phyloP scores from a whole-genome alignment of 2,888 invertebrate species.

The Luperina testacea region DNA sequence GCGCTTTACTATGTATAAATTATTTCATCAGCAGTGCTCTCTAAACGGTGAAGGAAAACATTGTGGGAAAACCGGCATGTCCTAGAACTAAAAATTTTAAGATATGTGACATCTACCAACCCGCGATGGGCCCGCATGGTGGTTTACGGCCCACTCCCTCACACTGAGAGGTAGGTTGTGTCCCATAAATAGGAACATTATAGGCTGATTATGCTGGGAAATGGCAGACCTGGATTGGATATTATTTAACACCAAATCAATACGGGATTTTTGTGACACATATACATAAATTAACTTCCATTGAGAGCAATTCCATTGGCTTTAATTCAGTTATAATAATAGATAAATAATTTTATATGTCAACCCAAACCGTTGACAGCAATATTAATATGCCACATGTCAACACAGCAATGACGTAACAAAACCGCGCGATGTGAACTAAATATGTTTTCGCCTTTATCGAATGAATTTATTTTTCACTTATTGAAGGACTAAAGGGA shows the following conservation, averaged over 20 bases:
- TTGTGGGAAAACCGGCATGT: background rate
- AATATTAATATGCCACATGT: constrained; percentile 12
- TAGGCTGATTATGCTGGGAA: background rate
- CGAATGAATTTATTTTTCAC: constrained; percentile 11
- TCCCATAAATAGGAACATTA: no score
- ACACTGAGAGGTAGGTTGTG: no score
- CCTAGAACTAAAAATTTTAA: background rate
- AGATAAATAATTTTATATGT: constrained; percentile 30
- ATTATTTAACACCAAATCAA: background rate
- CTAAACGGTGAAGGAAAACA: background rate
- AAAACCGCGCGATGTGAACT: constrained; percentile 1
- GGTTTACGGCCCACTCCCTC: background rate
- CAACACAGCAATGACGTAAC: background rate
- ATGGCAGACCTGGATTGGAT: background rate
- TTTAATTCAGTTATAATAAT: constrained; percentile 29
- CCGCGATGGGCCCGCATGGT: background rate
- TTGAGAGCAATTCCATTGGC: background rate
- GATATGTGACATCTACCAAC: background rate
- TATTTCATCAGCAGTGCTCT: background rate
- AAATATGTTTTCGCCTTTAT: constrained; percentile 37
- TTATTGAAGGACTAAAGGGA: constrained; percentile 8
- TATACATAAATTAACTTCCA: constrained; percentile 15
- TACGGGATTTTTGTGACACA: background rate
- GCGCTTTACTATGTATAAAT: background rate
- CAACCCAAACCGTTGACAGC: constrained; percentile 10